Evolutionary conservation across 2,797 vertebrate genomes (phyloP), one percentile per base, ranked within the genome.

Genomic region (Sylvilagus floridanus): DNA sequence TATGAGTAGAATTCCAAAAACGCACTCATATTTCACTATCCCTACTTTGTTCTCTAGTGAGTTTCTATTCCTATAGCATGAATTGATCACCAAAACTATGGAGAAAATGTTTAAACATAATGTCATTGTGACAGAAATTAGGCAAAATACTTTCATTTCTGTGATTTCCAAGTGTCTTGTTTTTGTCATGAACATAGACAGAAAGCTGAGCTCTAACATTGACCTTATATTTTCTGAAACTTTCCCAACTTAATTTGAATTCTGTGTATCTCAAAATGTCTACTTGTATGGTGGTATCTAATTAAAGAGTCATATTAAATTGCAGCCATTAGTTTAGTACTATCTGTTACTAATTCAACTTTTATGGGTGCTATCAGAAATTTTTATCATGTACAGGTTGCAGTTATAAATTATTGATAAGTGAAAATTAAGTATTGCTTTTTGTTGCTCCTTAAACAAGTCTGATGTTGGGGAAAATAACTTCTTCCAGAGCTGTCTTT

Each of bases 321-420:
- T 22, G 11, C 52, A 93, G 86, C 54, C 19, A 84, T 96, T 96
- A 95, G 7, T 76, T 13, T 84, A 90, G 37, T 68, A 2, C 52
- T 97, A 8, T 95, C 86, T 97, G 68, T 95, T 96, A 94, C 88
- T 97, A 97, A 97, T 97, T 98, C 92, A 96, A 35, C 32, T 97
- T 98, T 98, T 97, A 97, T 95, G 28, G n/a, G 6, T 65, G 37
- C 76, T 72, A 88, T 95, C 86, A 90, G 24, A 96, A 96, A 96
- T 47, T 93, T 98, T 98, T 97, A 97, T 97, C 93, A 95, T 84
- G 96, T 98, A 95, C 83, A 97, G 87, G 72, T 97, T 97, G 71
- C 32, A 88, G 90, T 19, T 84, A 97, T 97, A 97, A 97, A 96
- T 97, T 97, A 96, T 86, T 94, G 91, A 97, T 69, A 97, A 93